Base-by-base conservation (phyloP, 1,140 invertebrate genomes). In the Idris sp. region DNA sequence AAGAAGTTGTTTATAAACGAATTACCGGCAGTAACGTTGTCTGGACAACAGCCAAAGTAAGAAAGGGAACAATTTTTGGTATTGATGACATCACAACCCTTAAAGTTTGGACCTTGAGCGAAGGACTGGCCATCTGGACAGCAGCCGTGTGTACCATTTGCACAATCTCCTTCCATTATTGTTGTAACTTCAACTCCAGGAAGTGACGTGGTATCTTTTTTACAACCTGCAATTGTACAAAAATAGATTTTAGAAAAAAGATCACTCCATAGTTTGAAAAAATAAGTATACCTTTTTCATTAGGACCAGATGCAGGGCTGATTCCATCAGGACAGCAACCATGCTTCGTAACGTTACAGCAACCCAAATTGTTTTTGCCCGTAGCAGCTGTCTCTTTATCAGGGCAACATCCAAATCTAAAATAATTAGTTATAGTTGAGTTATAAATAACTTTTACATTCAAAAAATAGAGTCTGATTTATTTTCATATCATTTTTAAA, bases 321-420 rank as follows among this genome's bases (percentile, higher is more conserved):
- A 92, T 85, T 10, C 90, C 90, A 87, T 96, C 95, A 26, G 90
- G 88, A 82, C 96, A 97, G 81, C 95, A 96, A 18, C 95, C 94
- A 83, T 90, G 93, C 74, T 89, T 83, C 1, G 90, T 90, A 26
- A 87, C 88, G 81, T 83, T 86, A 33, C 89, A 89, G 78, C 92
- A 93, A 9, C 91, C 92, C 74, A 90, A 83, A 36, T 90, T 86
- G 31, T 91, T 83, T 18, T 89, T 80, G 13, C 92, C 92, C n/a
- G 77, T 78, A 4, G 91, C 91, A 18, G 89, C 77, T 0, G 90
- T 91, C 22, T 90, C 86, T 7, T 90, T 89, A 84, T 93, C 92
- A 2, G 89, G 89, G 81, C 93, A 93, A 77, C 92, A 93, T 36
- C 92, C 92, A 82, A 90, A 90, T 74, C 88, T 89, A 41, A 15